Evolutionary conservation across 2,797 vertebrate species (phyloP).

Genomic region (Taeniopygia guttata): DNA sequence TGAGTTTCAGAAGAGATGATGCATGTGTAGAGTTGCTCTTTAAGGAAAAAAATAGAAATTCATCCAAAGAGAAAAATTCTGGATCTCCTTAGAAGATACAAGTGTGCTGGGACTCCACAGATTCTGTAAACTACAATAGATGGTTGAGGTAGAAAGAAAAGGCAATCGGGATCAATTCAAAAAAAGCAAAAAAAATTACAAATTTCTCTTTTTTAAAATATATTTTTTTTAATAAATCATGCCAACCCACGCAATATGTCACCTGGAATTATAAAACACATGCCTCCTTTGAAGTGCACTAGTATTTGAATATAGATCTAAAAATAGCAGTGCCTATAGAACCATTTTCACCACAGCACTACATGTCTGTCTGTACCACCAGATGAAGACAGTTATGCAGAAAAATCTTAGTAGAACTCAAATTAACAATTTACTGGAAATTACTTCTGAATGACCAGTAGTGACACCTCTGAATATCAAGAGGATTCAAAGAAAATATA

Average conservation of each 20-base stretch:
- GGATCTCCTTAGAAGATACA: not conserved
- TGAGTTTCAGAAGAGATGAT: not conserved
- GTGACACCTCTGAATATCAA: not conserved
- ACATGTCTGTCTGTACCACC: not conserved
- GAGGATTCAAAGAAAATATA: not conserved
- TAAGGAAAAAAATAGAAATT: not conserved
- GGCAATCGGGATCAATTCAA: not conserved
- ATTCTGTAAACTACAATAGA: not conserved
- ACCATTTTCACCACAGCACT: not conserved
- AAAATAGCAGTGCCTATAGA: not conserved
- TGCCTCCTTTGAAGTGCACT: not conserved
- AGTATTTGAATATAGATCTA: not conserved
- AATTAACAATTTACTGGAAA: not conserved
- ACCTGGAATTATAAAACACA: not conserved
- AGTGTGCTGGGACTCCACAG: not conserved
- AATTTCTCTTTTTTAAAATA: not conserved
- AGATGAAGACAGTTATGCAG: not conserved
- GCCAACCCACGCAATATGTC: not conserved
- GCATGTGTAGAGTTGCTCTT: not conserved
- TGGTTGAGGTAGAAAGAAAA: not conserved
- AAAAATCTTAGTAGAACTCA: not conserved
- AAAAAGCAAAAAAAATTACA: not conserved
- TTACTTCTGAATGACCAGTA: not conserved
- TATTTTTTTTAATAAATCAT: not conserved
- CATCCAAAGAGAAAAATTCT: not conserved